Base-by-base conservation (phyloP, 2,888 invertebrate species). In the Acleris holmiana region DNA sequence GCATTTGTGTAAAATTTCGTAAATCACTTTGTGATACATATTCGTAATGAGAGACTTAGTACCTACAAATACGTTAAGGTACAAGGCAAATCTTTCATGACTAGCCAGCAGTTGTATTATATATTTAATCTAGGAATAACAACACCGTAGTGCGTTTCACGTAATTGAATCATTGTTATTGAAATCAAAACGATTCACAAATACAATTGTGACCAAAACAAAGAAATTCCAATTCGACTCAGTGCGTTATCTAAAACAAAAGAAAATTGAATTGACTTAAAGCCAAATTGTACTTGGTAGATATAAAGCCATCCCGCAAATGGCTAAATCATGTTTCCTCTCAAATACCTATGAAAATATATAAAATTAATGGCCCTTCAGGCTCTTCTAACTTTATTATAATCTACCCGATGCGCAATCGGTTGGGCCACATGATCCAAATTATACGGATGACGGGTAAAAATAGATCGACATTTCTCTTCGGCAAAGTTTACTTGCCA, bases 381-480 rank as follows among this genome's bases (percentile, higher is more conserved):
- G 76, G 72, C 73, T 77, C 73, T 77, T 77, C 78, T 78, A 82
- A 83, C 83, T 83, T 85, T 83, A 84, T 86, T 82, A 84, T 82
- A 82, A 83, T 81, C 82, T 83, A 76, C 76, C 73, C 77, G 74
- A 78, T 79, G 80, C 82, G 80, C 80, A 85, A 86, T 86, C 82
- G 83, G 73, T 82, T 80, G 83, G 81, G 76, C 82, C 85, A 83
- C 82, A 81, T 80, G 82, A 86, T 84, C 82, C 79, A 80, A 88
- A 86, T 89, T 85, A 85, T 80, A 77, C 76, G 74, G 75, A 76
- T 76, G 83, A 81, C 81, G 75, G 76, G 75, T 85, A 89, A 86
- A 86, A 88, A 88, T 86, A 83, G 85, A 83, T 82, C 76, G 73
- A 75, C 80, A 85, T 87, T 88, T 85, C 79, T 84, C 83, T 80